A percentile compares a stretch with the other conserved stretches of the same genome.
Conservation (phyloP, 2,888 invertebrate genomes). For the Mythimna vitellina region DNA sequence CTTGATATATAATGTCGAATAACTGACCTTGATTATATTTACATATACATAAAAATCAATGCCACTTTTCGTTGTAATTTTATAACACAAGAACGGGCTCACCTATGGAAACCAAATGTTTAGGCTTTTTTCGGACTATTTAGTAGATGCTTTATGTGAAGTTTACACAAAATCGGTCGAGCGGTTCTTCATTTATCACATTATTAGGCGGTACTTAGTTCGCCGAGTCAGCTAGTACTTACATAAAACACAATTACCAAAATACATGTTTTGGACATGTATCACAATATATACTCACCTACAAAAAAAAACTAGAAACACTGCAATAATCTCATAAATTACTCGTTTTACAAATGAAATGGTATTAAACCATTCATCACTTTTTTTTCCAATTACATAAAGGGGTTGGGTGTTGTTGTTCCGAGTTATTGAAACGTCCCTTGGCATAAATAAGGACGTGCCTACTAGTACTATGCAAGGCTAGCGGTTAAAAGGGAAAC, state of each 20-base stretch:
- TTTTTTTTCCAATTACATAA: conserved; percentile 56
- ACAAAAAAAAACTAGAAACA: conserved; percentile 24
- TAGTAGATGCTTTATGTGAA: too few relatives aligned
- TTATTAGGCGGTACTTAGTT: too few relatives aligned
- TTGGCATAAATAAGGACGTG: conserved; percentile 35
- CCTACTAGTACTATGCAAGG: conserved; percentile 10
- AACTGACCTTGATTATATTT: background rate
- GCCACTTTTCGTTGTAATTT: too few relatives aligned
- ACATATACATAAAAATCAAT: too few relatives aligned
- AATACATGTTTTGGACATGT: too few relatives aligned
- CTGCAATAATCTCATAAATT: conserved; percentile 49
- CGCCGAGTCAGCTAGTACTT: too few relatives aligned
- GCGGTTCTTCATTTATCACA: too few relatives aligned
- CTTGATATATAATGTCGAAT: background rate
- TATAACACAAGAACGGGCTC: too few relatives aligned
- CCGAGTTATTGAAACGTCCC: conserved; percentile 51
- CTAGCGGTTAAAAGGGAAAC: conserved; percentile 27
- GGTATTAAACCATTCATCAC: conserved; percentile 54
- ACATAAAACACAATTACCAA: background rate
- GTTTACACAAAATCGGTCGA: too few relatives aligned
- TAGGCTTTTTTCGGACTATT: too few relatives aligned
- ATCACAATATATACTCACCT: background rate
- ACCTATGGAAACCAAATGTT: too few relatives aligned
- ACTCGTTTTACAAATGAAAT: conserved; percentile 49
- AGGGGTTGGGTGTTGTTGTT: conserved; percentile 42